Base-by-base conservation (phyloP, 1,140 invertebrate genomes). In the Amyelois transitella region DNA sequence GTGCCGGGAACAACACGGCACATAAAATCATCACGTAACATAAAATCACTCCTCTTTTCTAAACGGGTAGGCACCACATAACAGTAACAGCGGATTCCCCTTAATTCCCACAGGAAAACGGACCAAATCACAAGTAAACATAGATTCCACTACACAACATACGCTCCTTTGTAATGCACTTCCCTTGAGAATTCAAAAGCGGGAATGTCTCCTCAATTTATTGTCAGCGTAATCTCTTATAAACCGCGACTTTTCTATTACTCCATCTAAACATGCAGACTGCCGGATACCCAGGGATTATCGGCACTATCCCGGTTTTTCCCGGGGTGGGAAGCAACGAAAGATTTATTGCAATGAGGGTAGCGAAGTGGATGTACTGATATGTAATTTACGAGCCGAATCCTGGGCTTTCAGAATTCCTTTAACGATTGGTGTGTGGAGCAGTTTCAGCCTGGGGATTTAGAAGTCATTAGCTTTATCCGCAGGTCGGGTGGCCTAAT, bases 351-450 rank as follows among this genome's bases (percentile, higher is more conserved):
- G 56, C 56, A 58, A 60, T 54, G 62, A 51, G 50, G 53, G 53
- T 32, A 58, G 32, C 24, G 32, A 43, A 58, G 55, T 58, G 62
- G 57, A 64, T 59, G 57, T 57, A 44, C 62, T 55, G 57, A 64
- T 64, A 64, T 52, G 62, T 64, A 60, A 64, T 64, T 64, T 64
- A 64, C 57, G 57, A 51, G 51, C 57, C 57, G 47, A 60, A 63
- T 58, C 59, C 53, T 56, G 57, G 58, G 14, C 57, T 14, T 18
- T 52, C n/a, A 12, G 57, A 54, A 57, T 64, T 64, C 54, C 62
- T 64, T 64, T 64, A 64, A 60, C 59, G 62, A 60, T 60, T 48
- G 45, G 45, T 48, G 20, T 21, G 45, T 48, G 19, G 21, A 48
- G 45, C 45, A 21, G 45, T 48, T 48, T 21, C 6, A 38, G 32